Evolutionary conservation across 2,888 invertebrate species (phyloP).

Genomic region (Drosophila pseudotalamancana): DNA sequence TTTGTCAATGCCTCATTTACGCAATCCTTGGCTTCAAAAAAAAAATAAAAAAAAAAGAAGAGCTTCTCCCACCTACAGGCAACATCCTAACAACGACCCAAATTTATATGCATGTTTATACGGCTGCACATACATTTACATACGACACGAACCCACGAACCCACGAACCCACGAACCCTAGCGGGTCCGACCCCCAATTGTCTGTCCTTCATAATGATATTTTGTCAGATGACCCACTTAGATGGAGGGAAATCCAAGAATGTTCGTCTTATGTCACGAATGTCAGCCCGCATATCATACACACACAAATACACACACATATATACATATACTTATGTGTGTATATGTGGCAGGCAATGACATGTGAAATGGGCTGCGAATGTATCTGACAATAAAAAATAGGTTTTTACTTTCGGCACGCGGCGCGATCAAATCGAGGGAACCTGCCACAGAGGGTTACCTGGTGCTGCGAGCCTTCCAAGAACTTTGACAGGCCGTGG

Average conservation of each 20-base stretch:
- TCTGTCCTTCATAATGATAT: conserved; percentile 32
- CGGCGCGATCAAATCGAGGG: conserved; percentile 11
- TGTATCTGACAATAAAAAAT: conserved; percentile 45
- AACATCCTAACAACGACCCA: neutral
- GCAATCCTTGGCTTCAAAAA: conserved; percentile 42
- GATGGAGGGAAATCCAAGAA: conserved; percentile 6
- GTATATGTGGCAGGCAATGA: conserved; percentile 4
- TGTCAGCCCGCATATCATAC: neutral
- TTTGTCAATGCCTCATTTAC: conserved; percentile 37
- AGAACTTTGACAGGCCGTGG: conserved; percentile 42
- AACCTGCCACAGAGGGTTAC: conserved; percentile 2
- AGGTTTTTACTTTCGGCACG: conserved; percentile 28
- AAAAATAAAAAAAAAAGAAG: too few species aligned
- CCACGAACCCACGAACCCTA: too few species aligned
- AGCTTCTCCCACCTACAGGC: conserved; percentile 11
- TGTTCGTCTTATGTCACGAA: conserved; percentile 16
- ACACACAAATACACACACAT: neutral
- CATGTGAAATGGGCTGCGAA: conserved; percentile 33
- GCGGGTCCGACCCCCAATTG: conserved; percentile 1
- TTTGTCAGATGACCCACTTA: conserved; percentile 62
- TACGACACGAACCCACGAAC: too few species aligned
- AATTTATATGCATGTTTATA: neutral
- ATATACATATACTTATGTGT: too few species aligned
- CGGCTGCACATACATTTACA: conserved; percentile 12
- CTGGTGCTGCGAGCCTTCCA: conserved; percentile 11